These are phyloP conservation scores for Ormyrus pomaceus DNA, from an alignment of 2,888 invertebrate genomes.

Conservation along the genomic window DNA sequence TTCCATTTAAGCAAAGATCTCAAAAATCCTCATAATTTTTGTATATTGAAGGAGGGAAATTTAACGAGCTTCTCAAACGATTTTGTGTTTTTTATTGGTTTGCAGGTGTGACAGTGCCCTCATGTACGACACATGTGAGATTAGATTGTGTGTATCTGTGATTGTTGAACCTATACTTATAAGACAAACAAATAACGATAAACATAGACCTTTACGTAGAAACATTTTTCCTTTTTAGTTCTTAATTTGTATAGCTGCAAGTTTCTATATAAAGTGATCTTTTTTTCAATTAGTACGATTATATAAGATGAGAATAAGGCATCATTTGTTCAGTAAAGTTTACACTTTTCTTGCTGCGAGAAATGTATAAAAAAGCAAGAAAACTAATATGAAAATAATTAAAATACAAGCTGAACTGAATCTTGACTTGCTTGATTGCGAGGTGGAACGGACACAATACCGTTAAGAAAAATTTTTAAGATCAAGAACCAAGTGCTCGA, in stretches of 20 bases:
- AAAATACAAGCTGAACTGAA: constrained; percentile 44
- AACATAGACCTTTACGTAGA: constrained; percentile 44
- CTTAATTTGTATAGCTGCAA: constrained; percentile 52
- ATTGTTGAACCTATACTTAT: constrained; percentile 55
- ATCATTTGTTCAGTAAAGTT: constrained; percentile 33
- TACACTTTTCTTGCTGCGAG: constrained; percentile 36
- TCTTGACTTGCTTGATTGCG: constrained; percentile 50
- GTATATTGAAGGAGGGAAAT: constrained; percentile 15
- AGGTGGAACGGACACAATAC: constrained; percentile 30
- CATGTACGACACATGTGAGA: constrained; percentile 55
- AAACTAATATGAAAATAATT: constrained; percentile 38
- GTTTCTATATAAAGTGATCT: constrained; percentile 45
- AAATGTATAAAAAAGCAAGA: constrained; percentile 42
- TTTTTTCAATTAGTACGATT: constrained; percentile 48
- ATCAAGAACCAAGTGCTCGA: constrained; percentile 51
- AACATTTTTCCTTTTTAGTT: constrained; percentile 35
- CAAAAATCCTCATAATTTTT: constrained; percentile 36
- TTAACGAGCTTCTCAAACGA: constrained; percentile 31
- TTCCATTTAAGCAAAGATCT: constrained; percentile 48
- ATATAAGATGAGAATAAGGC: constrained; percentile 19
- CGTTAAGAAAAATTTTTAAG: constrained; percentile 40
- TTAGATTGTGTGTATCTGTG: constrained; percentile 58
- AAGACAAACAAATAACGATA: constrained; percentile 50
- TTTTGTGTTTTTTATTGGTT: constrained; percentile 43
- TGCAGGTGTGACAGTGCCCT: constrained; percentile 49